Conservation (phyloP, 2,888 invertebrate species). For the Xestoiulus laeticollis region DNA sequence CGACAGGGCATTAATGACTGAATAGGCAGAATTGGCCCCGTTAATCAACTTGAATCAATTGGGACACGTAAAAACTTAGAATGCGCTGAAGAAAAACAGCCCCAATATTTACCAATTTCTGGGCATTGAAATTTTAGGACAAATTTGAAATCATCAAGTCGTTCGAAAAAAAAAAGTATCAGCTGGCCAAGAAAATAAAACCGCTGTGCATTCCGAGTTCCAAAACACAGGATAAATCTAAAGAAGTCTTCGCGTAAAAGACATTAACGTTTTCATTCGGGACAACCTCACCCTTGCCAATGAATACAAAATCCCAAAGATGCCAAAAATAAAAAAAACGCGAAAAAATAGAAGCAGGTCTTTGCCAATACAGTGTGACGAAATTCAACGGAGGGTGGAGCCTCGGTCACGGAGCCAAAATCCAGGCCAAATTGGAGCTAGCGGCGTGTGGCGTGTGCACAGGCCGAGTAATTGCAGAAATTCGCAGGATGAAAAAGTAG, state of each 20-base stretch:
- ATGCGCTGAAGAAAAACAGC: too few relatives aligned
- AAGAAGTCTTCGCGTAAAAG: neutral
- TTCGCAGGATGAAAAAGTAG: neutral
- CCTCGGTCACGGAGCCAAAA: neutral
- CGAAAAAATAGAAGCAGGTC: neutral
- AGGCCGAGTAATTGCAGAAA: constrained; percentile 2
- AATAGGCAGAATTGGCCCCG: too few relatives aligned
- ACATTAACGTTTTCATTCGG: neutral
- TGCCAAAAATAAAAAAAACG: neutral
- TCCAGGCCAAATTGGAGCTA: neutral
- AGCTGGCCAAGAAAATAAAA: too few relatives aligned
- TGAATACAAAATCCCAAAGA: neutral
- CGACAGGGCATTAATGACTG: too few relatives aligned
- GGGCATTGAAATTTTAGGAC: too few relatives aligned
- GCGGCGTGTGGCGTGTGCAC: constrained; percentile 9
- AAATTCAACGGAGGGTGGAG: neutral
- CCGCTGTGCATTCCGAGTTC: neutral
- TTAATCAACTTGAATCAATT: too few relatives aligned
- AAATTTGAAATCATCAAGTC: too few relatives aligned
- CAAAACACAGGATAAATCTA: neutral
- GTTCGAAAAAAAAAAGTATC: too few relatives aligned
- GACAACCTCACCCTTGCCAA: constrained; percentile 19
- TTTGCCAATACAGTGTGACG: neutral
- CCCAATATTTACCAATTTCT: too few relatives aligned
- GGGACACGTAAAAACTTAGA: too few relatives aligned